Conservation (phyloP, 2,113 vertebrate genomes). For the Oryzias woworae region DNA sequence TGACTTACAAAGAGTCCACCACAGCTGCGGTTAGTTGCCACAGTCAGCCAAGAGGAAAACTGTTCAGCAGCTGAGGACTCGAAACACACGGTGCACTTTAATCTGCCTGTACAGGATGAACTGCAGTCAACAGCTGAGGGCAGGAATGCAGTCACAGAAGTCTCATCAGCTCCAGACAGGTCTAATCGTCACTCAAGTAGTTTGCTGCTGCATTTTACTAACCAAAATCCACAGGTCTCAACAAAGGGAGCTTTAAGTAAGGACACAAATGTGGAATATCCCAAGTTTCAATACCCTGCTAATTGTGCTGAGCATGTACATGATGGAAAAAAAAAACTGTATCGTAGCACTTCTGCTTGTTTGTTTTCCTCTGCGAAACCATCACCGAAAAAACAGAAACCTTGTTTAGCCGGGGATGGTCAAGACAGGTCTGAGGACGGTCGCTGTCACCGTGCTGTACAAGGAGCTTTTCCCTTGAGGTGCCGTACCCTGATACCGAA, state of each 20-base stretch:
- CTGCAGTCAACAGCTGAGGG: conserved; percentile 45
- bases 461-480: conserved; percentile 93
- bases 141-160: conserved; percentile 34
- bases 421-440: conserved; percentile 66
- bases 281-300: conserved; percentile 47
- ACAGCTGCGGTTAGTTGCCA: conserved; percentile 82
- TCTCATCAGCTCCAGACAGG: conserved; percentile 61
- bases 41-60: conserved; percentile 78
- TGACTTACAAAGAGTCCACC: conserved; percentile 76
- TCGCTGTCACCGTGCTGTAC: conserved; percentile 76
- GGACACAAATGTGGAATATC: conserved; percentile 53
- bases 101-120: conserved; percentile 74
- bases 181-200: conserved; percentile 76
- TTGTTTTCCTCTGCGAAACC: conserved; percentile 62
- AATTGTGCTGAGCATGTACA: conserved; percentile 52
- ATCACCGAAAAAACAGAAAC: conserved; percentile 60
- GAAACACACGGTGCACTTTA: conserved; percentile 78
- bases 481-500: conserved; percentile 77
- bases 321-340: conserved; percentile 69
- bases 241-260: conserved; percentile 64
- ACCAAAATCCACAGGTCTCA: conserved; percentile 68
- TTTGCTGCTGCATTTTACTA: conserved; percentile 81
- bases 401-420: conserved; percentile 52
- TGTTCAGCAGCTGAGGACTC: conserved; percentile 75
- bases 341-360: conserved; percentile 81